phyloP scores from a whole-genome alignment of 1,140 invertebrate species.

The Aphidius gifuensis region DNA sequence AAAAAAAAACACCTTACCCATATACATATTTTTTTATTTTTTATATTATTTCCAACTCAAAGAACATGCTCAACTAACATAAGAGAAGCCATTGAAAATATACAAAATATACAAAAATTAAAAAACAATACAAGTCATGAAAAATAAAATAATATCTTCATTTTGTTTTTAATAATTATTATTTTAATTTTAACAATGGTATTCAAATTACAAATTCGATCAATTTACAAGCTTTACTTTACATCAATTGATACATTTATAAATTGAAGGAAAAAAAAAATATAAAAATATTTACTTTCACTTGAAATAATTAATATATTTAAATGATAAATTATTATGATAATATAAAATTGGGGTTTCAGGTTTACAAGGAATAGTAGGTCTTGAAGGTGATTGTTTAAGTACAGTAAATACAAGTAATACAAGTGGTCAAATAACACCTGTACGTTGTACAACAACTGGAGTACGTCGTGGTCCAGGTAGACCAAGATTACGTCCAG shows the following conservation, averaged over 20 bases:
- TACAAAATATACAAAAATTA: not conserved
- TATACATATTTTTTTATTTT: constrained; percentile 6
- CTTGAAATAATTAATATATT: too few species aligned
- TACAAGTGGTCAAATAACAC: constrained; percentile 26
- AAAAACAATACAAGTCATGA: not conserved
- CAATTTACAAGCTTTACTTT: too few species aligned
- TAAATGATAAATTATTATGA: not conserved
- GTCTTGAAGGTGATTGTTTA: constrained; percentile 42
- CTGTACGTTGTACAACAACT: constrained; percentile 25
- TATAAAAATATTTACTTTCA: too few species aligned
- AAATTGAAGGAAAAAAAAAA: too few species aligned
- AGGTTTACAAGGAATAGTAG: constrained; percentile 32
- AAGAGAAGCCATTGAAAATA: not conserved
- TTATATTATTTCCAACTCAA: not conserved
- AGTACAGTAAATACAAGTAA: constrained; percentile 36
- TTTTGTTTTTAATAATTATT: too few species aligned
- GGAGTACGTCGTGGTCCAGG: constrained; percentile 66
- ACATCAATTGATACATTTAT: too few species aligned
- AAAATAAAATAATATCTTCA: too few species aligned
- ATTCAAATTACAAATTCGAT: too few species aligned
- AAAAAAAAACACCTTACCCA: constrained; percentile 8
- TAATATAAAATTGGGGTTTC: not conserved
- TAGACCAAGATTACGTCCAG: constrained; percentile 66
- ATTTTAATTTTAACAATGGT: too few species aligned
- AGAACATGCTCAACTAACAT: not conserved